phyloP scores from a whole-genome alignment of 2,797 vertebrate genomes.

The Melanitta fusca region DNA sequence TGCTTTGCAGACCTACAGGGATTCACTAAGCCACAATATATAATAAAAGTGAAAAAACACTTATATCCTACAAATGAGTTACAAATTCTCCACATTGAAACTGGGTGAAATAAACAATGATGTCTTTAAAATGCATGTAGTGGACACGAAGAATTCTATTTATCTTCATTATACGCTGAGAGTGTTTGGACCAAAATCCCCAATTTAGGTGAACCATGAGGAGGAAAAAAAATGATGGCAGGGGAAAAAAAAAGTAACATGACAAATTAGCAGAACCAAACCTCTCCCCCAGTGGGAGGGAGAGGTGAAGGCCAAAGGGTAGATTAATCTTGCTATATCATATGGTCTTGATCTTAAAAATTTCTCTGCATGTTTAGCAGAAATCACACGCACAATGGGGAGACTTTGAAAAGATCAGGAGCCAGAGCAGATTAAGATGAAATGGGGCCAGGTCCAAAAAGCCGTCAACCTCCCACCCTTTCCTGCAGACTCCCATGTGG shows the following conservation, averaged over 20 bases:
- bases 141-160: constrained; percentile 58
- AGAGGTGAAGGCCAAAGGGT: constrained; percentile 69
- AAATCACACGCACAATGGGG: constrained; percentile 56
- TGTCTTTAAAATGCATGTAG: constrained; percentile 47
- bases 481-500: constrained; percentile 69
- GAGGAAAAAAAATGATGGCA: constrained; percentile 32
- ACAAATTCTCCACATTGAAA: constrained; percentile 60
- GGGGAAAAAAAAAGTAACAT: constrained; percentile 32
- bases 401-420: constrained; percentile 61
- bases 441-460: constrained; percentile 67
- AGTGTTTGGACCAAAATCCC: constrained; percentile 58
- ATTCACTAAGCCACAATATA: constrained; percentile 52
- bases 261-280: constrained; percentile 73
- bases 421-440: constrained; percentile 64
- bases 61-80: constrained; percentile 65
- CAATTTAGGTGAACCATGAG: constrained; percentile 59
- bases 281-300: constrained; percentile 55
- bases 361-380: constrained; percentile 61
- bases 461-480: constrained; percentile 65
- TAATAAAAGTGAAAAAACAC: constrained; percentile 51
- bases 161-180: constrained; percentile 62
- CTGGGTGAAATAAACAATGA: constrained; percentile 54
- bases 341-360: constrained; percentile 69
- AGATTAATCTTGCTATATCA: constrained; percentile 76
- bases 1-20: constrained; percentile 70